Percentiles rank a stretch among this genome's conserved stretches.
Evolutionary conservation across 1,140 invertebrate genomes (phyloP).

Genomic region (Drosophila quadrilineata): DNA sequence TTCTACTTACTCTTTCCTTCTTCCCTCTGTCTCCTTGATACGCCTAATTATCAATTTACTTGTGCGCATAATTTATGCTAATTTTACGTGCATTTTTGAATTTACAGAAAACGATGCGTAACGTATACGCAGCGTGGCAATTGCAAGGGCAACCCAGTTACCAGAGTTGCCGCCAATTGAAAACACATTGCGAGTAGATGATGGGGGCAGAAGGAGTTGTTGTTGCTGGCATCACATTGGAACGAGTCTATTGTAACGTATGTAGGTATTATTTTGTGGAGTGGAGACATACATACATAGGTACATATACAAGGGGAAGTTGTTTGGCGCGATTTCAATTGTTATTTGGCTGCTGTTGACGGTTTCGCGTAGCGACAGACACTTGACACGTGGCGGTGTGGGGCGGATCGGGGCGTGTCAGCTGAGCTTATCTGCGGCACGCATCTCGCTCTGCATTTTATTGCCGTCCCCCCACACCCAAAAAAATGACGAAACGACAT

Average conservation of each 20-base stretch:
- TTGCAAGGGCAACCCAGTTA: too few species aligned
- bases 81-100: background rate
- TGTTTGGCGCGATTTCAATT: background rate
- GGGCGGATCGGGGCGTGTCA: background rate
- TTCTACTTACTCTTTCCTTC: background rate
- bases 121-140: conserved; percentile 18
- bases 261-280: too few species aligned
- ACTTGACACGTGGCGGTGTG: conserved; percentile 41
- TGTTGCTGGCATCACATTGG: too few species aligned
- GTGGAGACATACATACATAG: too few species aligned
- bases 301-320: too few species aligned
- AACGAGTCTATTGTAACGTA: too few species aligned
- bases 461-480: conserved; percentile 38
- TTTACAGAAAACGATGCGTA: conserved; percentile 15
- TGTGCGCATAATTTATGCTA: conserved; percentile 1
- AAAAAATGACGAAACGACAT: background rate
- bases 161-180: conserved; percentile 35
- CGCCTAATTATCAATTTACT: conserved; percentile 3
- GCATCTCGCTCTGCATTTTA: conserved; percentile 69
- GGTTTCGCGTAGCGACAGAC: conserved; percentile 18
- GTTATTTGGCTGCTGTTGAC: conserved; percentile 14
- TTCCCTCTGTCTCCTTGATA: background rate
- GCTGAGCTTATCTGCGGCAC: conserved; percentile 44
- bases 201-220: too few species aligned
- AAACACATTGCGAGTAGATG: too few species aligned